Percentiles rank a stretch among this genome's conserved stretches.
Evolutionary conservation across 2,888 invertebrate genomes (phyloP).

Genomic region (Therioaphis trifolii): DNA sequence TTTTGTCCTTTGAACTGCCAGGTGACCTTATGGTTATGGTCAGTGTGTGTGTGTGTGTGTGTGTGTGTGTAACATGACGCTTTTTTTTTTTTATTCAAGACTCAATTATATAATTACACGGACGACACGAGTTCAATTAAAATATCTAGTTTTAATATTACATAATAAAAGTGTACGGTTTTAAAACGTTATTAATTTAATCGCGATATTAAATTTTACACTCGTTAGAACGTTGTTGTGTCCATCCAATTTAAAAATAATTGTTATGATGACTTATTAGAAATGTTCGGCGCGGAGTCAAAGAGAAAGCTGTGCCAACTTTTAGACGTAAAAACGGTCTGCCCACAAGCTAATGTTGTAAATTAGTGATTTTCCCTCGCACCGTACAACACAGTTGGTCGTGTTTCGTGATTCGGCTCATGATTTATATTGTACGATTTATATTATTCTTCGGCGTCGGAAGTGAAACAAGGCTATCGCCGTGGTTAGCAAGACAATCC

Average conservation of each 20-base stretch:
- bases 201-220: too few relatives aligned
- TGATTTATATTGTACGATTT: slow-evolving; percentile 37
- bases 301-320: slow-evolving; percentile 15
- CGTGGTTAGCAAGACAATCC: neutral
- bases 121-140: too few relatives aligned
- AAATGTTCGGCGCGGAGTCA: neutral
- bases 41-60: too few relatives aligned
- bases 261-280: slow-evolving; percentile 12
- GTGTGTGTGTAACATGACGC: too few relatives aligned
- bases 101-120: too few relatives aligned
- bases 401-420: slow-evolving; percentile 23
- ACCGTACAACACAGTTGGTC: neutral
- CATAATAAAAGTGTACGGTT: too few relatives aligned
- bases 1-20: too few relatives aligned
- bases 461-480: slow-evolving; percentile 2
- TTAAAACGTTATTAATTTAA: too few relatives aligned
- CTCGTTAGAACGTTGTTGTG: too few relatives aligned
- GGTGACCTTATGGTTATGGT: too few relatives aligned
- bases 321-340: neutral
- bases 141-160: too few relatives aligned
- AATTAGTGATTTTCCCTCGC: neutral
- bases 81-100: too few relatives aligned
- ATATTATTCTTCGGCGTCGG: neutral
- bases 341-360: slow-evolving; percentile 7
- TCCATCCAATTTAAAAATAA: neutral